Conservation (phyloP, 2,888 invertebrate species). For the Heteropelma amictum region DNA sequence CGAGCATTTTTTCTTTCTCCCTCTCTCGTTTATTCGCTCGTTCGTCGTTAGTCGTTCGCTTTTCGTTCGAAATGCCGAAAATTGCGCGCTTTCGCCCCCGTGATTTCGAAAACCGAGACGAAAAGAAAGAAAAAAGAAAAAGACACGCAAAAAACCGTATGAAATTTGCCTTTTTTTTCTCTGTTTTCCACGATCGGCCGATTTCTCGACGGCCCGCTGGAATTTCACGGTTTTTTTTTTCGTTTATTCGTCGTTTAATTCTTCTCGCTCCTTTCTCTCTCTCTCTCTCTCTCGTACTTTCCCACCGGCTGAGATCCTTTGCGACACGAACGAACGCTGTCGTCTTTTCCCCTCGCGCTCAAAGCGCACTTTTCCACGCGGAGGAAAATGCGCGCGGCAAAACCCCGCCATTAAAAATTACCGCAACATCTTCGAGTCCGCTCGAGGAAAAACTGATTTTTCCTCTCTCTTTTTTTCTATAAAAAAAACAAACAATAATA, state of each 20-base stretch:
- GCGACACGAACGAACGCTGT: conserved; percentile 3
- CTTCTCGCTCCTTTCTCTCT: neutral
- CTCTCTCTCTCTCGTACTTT: neutral
- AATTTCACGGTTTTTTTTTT: conserved; percentile 33
- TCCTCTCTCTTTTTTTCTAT: no score
- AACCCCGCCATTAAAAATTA: conserved; percentile 53
- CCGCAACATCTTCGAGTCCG: conserved; percentile 41
- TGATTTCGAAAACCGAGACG: no score
- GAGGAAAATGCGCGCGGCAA: conserved; percentile 44
- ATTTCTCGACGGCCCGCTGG: conserved; percentile 48
- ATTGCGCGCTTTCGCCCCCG: no score
- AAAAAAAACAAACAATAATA: no score
- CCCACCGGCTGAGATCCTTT: conserved; percentile 23
- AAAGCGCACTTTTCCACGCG: no score
- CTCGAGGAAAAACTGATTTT: conserved; percentile 19
- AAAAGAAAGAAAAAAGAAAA: no score
- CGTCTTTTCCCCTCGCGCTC: no score
- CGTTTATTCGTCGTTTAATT: neutral
- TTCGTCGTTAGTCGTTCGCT: neutral
- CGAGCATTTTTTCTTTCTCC: conserved; percentile 1
- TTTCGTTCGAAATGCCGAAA: neutral
- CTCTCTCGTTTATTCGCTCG: no score
- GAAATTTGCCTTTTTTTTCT: conserved; percentile 19
- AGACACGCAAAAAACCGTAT: conserved; percentile 57
- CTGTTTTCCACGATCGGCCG: conserved; percentile 38